Evolutionary conservation across 2,797 vertebrate species (phyloP), one percentile per base, ranked within the genome.

Genomic region (Typhlichthys subterraneus): DNA sequence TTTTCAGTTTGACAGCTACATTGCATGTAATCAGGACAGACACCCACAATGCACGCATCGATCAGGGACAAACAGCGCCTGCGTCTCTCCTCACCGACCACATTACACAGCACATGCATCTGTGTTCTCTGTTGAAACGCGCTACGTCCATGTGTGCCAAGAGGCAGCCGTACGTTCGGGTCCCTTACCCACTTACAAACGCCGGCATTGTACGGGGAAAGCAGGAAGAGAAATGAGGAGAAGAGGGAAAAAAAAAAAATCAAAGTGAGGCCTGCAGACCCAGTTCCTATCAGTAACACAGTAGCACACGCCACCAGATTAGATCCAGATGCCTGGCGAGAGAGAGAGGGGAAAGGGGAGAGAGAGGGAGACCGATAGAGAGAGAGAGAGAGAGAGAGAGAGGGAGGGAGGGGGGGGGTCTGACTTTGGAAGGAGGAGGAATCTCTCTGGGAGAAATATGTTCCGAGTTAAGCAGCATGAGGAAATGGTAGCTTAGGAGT

Each of bases 401-500:
- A 23, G 14, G 0, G 48, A 17, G 38, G 23, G 19, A n/a, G 19
- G 46, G 12, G 15, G 51, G 29, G 10, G 49, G 55, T 69, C 15
- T 42, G 8, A 42, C 51, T 17, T 31, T 73, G 58, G 5, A 1
- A 1, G 46, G 65, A 63, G 59, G 75, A 79, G 74, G 72, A 50
- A 65, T 8, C 77, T 90, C 85, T 80, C 62, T 70, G 79, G 81
- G 75, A 82, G 84, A 94, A 95, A 95, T 93, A 87, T 95, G 94
- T 92, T 93, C 90, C 63, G 87, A 92, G 91, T 95, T 95, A 95
- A 91, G 85, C 78, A 73, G 87, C 65, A 85, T 83, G 87, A 94
- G 93, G 94, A 95, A 96, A 95, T 91, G 75, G 94, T 94, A 94
- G 93, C 94, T 94, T 91, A 90, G 83, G 81, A 94, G 90, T 91